phyloP scores from a whole-genome alignment of 2,888 invertebrate species.

The Eupithecia centaureata region DNA sequence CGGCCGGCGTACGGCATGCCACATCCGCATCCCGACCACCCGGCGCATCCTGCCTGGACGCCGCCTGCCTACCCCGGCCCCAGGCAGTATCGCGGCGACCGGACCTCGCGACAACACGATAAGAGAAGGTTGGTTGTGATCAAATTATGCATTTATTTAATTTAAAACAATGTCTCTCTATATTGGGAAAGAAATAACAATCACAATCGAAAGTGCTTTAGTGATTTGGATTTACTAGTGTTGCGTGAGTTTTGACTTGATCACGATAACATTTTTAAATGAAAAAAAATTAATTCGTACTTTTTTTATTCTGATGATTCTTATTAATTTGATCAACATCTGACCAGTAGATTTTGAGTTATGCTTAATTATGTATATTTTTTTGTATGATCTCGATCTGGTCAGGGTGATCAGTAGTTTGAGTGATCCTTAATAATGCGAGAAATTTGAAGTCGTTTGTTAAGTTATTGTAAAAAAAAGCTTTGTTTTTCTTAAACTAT shows the following conservation, averaged over 20 bases:
- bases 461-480: too few relatives aligned
- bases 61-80: constrained; percentile 78
- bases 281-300: neutral
- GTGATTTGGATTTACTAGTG: neutral
- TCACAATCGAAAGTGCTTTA: neutral
- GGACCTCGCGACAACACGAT: constrained; percentile 83
- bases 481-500: neutral
- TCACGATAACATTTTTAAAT: neutral
- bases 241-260: neutral
- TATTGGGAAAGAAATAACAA: neutral
- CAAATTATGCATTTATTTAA: neutral
- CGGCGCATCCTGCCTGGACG: constrained; percentile 60
- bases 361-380: too few relatives aligned
- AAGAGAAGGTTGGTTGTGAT: constrained; percentile 84
- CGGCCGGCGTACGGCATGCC: constrained; percentile 60
- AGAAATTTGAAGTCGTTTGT: too few relatives aligned
- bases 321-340: too few relatives aligned
- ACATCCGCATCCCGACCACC: constrained; percentile 60
- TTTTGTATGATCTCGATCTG: too few relatives aligned
- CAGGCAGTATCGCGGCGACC: constrained; percentile 73
- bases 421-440: too few relatives aligned
- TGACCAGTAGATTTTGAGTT: too few relatives aligned
- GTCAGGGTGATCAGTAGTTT: too few relatives aligned
- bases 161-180: neutral
- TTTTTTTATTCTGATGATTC: neutral